A percentile compares a stretch with the other conserved stretches of the same genome.
These are phyloP conservation scores for Elysia chlorotica DNA, from an alignment of 1,140 invertebrate species.

Conservation along the genomic window DNA sequence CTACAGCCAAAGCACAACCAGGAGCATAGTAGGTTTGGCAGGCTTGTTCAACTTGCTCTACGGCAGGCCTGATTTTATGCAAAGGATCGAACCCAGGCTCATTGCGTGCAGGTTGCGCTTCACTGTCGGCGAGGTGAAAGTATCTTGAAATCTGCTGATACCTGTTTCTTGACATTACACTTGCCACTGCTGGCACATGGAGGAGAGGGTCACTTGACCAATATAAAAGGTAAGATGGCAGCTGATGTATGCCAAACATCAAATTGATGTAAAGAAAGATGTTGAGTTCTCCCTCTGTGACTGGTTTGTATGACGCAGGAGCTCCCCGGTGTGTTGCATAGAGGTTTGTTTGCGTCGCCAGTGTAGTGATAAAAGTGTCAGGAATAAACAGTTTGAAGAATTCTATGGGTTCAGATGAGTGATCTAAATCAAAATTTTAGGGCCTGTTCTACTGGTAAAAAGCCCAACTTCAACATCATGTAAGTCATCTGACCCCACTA, in stretches of 20 bases:
- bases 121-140: constrained; percentile 26
- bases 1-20: constrained; percentile 26
- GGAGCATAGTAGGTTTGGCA: constrained; percentile 20
- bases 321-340: background rate
- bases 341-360: background rate
- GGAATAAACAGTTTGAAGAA: background rate
- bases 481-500: too few relatives aligned
- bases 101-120: background rate
- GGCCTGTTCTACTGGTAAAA: too few relatives aligned
- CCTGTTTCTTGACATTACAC: constrained; percentile 19
- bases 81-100: constrained; percentile 26
- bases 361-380: too few relatives aligned
- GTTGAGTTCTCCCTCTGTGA: background rate
- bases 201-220: constrained; percentile 23
- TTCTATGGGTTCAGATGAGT: too few relatives aligned
- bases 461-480: too few relatives aligned
- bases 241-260: constrained; percentile 6
- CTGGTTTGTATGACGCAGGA: background rate
- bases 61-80: constrained; percentile 29
- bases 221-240: constrained; percentile 6
- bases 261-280: background rate
- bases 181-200: constrained; percentile 20
- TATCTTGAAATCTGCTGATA: constrained; percentile 32
- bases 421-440: too few relatives aligned
- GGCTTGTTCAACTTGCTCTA: constrained; percentile 21